These are phyloP conservation scores for Zosterops lateralis DNA, from an alignment of 2,113 vertebrate genomes.

Conservation along the genomic window DNA sequence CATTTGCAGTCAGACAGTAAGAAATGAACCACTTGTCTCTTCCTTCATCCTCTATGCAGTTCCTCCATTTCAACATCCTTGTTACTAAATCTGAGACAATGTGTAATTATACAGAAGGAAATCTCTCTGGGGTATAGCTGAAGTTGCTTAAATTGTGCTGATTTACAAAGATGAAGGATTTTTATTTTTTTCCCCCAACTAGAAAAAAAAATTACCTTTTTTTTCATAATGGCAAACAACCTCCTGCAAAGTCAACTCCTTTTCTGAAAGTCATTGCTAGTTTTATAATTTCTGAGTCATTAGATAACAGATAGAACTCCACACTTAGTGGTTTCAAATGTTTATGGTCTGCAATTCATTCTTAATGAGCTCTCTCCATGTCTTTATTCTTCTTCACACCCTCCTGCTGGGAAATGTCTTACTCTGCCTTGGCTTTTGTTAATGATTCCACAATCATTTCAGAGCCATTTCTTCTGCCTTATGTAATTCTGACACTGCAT, in stretches of 20 bases:
- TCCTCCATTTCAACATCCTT: conserved; percentile 57
- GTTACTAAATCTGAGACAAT: conserved; percentile 65
- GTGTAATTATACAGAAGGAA: conserved; percentile 73
- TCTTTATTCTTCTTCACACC: conserved; percentile 83
- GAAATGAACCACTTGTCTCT: conserved; percentile 57
- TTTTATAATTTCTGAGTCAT: conserved; percentile 89
- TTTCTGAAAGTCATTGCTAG: conserved; percentile 83
- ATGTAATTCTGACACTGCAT: conserved; percentile 81
- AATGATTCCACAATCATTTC: conserved; percentile 85
- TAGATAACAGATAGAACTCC: conserved; percentile 87
- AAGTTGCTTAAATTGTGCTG: conserved; percentile 75
- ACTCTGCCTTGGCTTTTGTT: conserved; percentile 83
- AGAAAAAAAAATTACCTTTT: conserved; percentile 63
- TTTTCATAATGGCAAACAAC: conserved; percentile 74
- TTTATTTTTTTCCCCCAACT: conserved; percentile 34
- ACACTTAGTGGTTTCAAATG: conserved; percentile 87
- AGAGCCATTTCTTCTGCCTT: conserved; percentile 84
- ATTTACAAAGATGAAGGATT: conserved; percentile 75
- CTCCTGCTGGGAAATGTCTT: conserved; percentile 87
- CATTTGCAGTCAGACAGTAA: conserved; percentile 44
- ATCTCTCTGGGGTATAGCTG: conserved; percentile 71
- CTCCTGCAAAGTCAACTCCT: conserved; percentile 83
- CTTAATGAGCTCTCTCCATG: conserved; percentile 87
- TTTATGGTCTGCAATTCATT: conserved; percentile 91
- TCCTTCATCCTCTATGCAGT: conserved; percentile 40